These are phyloP conservation scores for Zaprionus nigranus DNA, from an alignment of 1,140 invertebrate species.

Conservation along the genomic window DNA sequence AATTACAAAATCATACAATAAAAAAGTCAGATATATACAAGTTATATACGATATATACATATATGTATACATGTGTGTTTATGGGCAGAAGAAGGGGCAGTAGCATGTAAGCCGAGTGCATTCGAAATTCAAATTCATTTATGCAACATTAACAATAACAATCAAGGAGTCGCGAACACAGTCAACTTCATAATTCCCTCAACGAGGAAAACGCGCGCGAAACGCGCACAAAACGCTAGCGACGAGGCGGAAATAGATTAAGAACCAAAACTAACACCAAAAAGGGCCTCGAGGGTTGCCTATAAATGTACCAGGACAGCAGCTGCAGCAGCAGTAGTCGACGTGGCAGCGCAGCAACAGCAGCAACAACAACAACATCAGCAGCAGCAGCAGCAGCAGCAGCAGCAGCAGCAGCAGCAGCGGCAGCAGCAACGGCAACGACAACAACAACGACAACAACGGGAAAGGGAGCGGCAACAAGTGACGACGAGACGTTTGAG, in stretches of 20 bases:
- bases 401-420: slow-evolving; percentile 21
- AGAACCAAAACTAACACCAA: slow-evolving; percentile 3
- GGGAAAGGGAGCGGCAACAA: slow-evolving; percentile 5
- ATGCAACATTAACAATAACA: slow-evolving; percentile 22
- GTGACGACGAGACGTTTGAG: slow-evolving; percentile 52
- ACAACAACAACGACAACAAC: background rate
- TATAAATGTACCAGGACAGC: slow-evolving; percentile 84
- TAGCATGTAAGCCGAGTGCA: slow-evolving; percentile 22
- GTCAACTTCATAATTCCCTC: background rate
- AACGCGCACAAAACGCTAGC: slow-evolving; percentile 26
- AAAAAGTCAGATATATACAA: slow-evolving; percentile 17
- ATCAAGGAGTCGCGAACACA: background rate
- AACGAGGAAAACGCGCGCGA: background rate
- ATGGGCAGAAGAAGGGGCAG: background rate
- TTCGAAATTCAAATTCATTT: slow-evolving; percentile 53
- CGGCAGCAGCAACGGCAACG: slow-evolving; percentile 36
- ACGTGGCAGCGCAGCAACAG: slow-evolving; percentile 71
- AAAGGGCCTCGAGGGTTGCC: slow-evolving; percentile 58
- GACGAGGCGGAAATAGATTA: background rate
- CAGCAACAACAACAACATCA: slow-evolving; percentile 53
- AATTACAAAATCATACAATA: slow-evolving; percentile 31
- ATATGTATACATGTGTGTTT: background rate
- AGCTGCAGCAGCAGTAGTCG: slow-evolving; percentile 83
- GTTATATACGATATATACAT: slow-evolving; percentile 10
- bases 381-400: slow-evolving; percentile 39